Base-by-base conservation (phyloP, 2,888 invertebrate species). In the Folsomia manolachei region DNA sequence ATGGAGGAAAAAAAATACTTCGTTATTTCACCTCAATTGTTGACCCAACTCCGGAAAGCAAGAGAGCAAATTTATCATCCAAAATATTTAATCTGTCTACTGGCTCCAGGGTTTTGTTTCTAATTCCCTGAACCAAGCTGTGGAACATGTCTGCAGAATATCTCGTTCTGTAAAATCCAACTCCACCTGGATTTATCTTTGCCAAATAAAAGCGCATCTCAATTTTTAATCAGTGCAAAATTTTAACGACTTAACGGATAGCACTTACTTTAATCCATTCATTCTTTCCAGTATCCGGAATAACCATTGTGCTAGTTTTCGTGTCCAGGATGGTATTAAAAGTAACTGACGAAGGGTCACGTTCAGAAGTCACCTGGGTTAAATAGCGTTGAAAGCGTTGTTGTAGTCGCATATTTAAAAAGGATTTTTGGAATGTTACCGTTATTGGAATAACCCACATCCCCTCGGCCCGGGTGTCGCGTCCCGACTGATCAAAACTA, bases 51-150 rank as follows among this genome's bases (percentile, higher is more conserved):
- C 96, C 96, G 1, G 95, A 92, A 86, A 92, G 91, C n/a, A 93
- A 95, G 85, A 96, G 87, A 52, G 96, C 95, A 84, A 95, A 96
- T 81, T 95, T 88, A 85, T 97, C 97, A 83, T 94, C 94, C 74
- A 95, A 88, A 11, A 97, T 86, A 0, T 94, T 93, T 71, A 97
- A 88, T 52, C 97, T 88, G 85, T 97, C 97, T 24, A 79, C 27
- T 2, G 96, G 93, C 19, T 94, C 93, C 82, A 97, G 86, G 60
- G 89, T 89, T 81, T 90, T 89, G 82, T 91, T 88, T 74, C 88
- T 88, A 73, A 97, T 90, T 0, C 93, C 93, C 0, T 92, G 90
- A 81, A 94, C 88, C 79, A 97, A 86, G 78, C 88, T 87, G 27
- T 89, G 87, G 79, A 95, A 83, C 88, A 94, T 90, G 61, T 89